Evolutionary conservation across 2,888 invertebrate genomes (phyloP).

Genomic region (Ormyrus nitidulus): DNA sequence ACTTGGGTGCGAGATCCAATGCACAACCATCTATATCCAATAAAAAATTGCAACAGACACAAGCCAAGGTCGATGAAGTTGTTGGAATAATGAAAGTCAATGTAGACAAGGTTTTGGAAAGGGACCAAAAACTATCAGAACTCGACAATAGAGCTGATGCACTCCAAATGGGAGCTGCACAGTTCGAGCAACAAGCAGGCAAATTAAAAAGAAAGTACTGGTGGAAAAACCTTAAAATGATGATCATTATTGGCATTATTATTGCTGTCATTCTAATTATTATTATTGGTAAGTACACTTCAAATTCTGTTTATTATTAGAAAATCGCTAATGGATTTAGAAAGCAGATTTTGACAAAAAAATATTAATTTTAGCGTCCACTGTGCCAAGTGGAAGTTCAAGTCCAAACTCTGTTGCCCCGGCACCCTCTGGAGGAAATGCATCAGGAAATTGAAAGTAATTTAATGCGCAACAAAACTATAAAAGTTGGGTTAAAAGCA

Average conservation of each 20-base stretch:
- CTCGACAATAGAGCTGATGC: constrained; percentile 97
- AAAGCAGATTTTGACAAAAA: not conserved
- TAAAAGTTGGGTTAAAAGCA: constrained; percentile 46
- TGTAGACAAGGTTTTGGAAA: constrained; percentile 96
- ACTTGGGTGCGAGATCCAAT: constrained; percentile 87
- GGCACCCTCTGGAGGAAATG: not conserved
- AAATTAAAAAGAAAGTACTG: constrained; percentile 98
- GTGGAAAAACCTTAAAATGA: constrained; percentile 98
- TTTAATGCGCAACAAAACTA: constrained; percentile 32
- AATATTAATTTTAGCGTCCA: constrained; percentile 60
- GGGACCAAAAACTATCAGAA: constrained; percentile 96
- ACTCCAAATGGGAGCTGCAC: constrained; percentile 94
- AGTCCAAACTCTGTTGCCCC: constrained; percentile 53
- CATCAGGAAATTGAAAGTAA: constrained; percentile 8
- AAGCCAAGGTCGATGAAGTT: constrained; percentile 91
- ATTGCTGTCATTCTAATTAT: constrained; percentile 89
- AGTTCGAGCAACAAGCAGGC: constrained; percentile 97
- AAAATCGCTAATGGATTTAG: not conserved
- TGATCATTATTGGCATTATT: constrained; percentile 93
- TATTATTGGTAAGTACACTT: constrained; percentile 86
- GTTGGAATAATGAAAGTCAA: constrained; percentile 97
- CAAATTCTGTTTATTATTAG: constrained; percentile 49
- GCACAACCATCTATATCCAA: constrained; percentile 88
- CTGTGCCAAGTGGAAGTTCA: constrained; percentile 55
- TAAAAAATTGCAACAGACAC: constrained; percentile 88